Evolutionary conservation across 2,888 invertebrate species (phyloP).

Genomic region (Cancer borealis): DNA sequence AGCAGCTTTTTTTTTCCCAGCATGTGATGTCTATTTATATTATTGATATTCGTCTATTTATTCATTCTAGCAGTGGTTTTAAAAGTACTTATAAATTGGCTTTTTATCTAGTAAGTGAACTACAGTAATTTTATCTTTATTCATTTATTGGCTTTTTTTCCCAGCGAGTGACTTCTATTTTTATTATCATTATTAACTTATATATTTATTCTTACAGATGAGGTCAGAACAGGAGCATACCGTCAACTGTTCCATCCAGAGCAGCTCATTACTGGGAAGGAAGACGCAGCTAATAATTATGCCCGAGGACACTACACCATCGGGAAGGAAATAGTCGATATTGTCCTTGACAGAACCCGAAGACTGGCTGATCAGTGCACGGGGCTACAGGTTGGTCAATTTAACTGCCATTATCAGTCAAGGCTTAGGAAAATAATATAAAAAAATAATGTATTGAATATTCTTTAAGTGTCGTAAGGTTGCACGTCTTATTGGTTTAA

Average conservation of each 20-base stretch:
- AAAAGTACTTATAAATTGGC: background rate
- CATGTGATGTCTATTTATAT: too few relatives aligned
- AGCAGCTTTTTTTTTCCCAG: too few relatives aligned
- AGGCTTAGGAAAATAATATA: background rate
- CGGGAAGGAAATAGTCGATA: slow-evolving; percentile 87
- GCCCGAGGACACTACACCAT: slow-evolving; percentile 86
- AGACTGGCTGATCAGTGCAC: slow-evolving; percentile 90
- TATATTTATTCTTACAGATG: slow-evolving; percentile 78
- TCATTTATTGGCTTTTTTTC: background rate
- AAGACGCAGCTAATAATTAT: slow-evolving; percentile 81
- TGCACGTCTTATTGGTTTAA: too few relatives aligned
- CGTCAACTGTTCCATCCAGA: slow-evolving; percentile 82
- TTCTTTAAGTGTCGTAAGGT: background rate
- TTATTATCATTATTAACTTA: background rate
- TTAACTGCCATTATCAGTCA: background rate
- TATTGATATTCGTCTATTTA: too few relatives aligned
- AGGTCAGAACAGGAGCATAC: slow-evolving; percentile 81
- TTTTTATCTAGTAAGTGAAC: background rate
- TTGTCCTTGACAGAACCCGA: slow-evolving; percentile 87
- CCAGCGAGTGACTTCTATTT: background rate
- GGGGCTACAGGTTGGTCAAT: slow-evolving; percentile 74
- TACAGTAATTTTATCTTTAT: background rate
- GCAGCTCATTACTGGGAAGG: slow-evolving; percentile 82
- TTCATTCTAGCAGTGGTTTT: background rate
- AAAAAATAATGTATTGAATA: background rate